Conservation (phyloP, 1,140 invertebrate genomes). For the Anagrus nilaparvatae region DNA sequence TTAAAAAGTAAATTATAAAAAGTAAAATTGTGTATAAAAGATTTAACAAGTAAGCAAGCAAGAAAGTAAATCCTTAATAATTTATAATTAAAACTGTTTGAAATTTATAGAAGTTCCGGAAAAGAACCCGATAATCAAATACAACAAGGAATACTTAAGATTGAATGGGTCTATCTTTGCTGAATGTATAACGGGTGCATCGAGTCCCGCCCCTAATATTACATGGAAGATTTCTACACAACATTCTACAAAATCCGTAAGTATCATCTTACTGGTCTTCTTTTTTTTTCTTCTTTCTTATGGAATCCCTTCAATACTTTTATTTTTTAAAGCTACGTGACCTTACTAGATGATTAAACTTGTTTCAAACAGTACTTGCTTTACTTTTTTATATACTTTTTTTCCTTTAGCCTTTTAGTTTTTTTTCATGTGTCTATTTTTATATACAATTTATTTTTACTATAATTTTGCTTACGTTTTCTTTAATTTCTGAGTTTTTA, state of each 20-base stretch:
- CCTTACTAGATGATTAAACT: slow-evolving; percentile 31
- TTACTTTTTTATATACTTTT: slow-evolving; percentile 1
- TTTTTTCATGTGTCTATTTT: slow-evolving; percentile 10
- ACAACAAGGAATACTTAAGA: slow-evolving; percentile 31
- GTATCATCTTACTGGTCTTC: too few relatives aligned
- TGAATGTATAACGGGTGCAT: slow-evolving; percentile 64
- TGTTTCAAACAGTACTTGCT: slow-evolving; percentile 16
- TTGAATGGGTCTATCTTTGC: slow-evolving; percentile 61
- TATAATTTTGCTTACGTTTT: slow-evolving; percentile 3
- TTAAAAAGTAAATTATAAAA: too few relatives aligned
- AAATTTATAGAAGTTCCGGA: slow-evolving; percentile 39
- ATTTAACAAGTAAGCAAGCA: too few relatives aligned
- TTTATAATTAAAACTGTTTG: too few relatives aligned
- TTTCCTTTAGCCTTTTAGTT: slow-evolving; percentile 15
- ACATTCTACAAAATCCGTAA: slow-evolving; percentile 71
- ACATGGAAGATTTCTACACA: too few relatives aligned
- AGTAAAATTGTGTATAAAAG: too few relatives aligned
- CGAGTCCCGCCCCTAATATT: slow-evolving; percentile 64
- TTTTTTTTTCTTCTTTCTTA: neutral
- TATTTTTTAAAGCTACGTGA: slow-evolving; percentile 29
- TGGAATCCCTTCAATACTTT: slow-evolving; percentile 5
- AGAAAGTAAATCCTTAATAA: too few relatives aligned
- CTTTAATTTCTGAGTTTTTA: neutral
- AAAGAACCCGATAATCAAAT: slow-evolving; percentile 32
- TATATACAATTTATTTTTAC: slow-evolving; percentile 6